Evolutionary conservation across 1,140 invertebrate species (phyloP).

Genomic region (Bactericera cockerelli): DNA sequence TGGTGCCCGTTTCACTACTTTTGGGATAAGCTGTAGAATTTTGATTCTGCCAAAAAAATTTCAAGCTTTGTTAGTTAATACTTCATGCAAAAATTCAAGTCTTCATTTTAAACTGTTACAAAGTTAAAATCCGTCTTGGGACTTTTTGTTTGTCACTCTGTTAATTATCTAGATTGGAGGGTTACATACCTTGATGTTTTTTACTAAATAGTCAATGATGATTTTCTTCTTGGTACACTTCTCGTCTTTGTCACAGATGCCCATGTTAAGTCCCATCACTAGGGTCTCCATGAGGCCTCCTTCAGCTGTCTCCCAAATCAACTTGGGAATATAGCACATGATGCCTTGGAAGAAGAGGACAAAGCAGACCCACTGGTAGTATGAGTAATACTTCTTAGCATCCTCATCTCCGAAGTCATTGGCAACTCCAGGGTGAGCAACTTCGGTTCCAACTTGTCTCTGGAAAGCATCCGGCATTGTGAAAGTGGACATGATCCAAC

Average conservation of each 20-base stretch:
- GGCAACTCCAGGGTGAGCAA: slow-evolving; percentile 64
- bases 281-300: slow-evolving; percentile 62
- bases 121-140: too few species aligned
- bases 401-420: slow-evolving; percentile 57
- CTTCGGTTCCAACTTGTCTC: slow-evolving; percentile 58
- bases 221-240: slow-evolving; percentile 58
- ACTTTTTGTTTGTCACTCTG: too few species aligned
- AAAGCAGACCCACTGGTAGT: slow-evolving; percentile 91
- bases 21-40: too few species aligned
- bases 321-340: slow-evolving; percentile 87
- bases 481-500: slow-evolving; percentile 84
- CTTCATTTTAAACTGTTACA: too few species aligned
- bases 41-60: too few species aligned
- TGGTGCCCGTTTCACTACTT: too few species aligned
- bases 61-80: too few species aligned
- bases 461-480: slow-evolving; percentile 76
- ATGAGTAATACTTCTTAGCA: slow-evolving; percentile 63
- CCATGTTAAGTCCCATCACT: slow-evolving; percentile 67
- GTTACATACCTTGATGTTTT: slow-evolving; percentile 64
- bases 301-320: slow-evolving; percentile 76
- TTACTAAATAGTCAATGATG: slow-evolving; percentile 62
- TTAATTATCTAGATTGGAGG: too few species aligned
- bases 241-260: slow-evolving; percentile 53
- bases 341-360: slow-evolving; percentile 84
- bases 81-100: too few species aligned